A percentile compares a stretch with the other conserved stretches of the same genome.
Evolutionary conservation across 2,113 vertebrate species (phyloP).

Genomic region (Syngnathus floridae): DNA sequence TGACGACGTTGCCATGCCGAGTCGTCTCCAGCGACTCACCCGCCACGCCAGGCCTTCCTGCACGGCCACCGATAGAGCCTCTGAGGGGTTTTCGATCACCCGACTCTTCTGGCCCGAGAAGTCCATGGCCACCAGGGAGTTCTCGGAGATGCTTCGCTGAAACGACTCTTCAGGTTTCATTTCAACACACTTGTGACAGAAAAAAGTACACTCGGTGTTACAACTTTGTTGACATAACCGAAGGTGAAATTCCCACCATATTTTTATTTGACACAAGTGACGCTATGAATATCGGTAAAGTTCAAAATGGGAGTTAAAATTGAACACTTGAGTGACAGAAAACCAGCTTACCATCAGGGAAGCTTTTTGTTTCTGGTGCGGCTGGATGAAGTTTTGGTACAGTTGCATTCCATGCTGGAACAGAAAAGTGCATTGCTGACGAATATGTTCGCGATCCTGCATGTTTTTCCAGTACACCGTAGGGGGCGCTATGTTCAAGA

Average conservation of each 20-base stretch:
- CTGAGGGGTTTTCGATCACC: conserved; percentile 93
- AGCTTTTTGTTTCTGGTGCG: conserved; percentile 82
- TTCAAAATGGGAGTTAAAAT: no score
- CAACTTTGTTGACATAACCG: no score
- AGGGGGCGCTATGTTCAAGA: background rate
- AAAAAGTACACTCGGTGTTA: no score
- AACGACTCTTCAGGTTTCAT: conserved; percentile 25
- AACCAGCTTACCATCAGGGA: conserved; percentile 82
- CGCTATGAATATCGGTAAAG: background rate
- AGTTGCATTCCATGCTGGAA: conserved; percentile 92
- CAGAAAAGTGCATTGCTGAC: background rate
- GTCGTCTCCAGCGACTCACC: conserved; percentile 63
- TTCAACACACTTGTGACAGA: background rate
- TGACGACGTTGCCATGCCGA: background rate
- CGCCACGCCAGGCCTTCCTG: conserved; percentile 94
- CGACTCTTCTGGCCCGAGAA: conserved; percentile 91
- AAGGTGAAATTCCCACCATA: background rate
- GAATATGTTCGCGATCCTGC: background rate
- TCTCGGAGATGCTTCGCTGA: conserved; percentile 96
- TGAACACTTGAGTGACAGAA: no score
- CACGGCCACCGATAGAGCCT: conserved; percentile 89
- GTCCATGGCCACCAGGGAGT: conserved; percentile 97
- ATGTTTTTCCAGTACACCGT: background rate
- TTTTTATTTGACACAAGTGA: background rate
- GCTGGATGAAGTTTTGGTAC: conserved; percentile 92